Evolutionary conservation across 2,113 vertebrate species (phyloP).

Genomic region (Sapayoa aenigma): DNA sequence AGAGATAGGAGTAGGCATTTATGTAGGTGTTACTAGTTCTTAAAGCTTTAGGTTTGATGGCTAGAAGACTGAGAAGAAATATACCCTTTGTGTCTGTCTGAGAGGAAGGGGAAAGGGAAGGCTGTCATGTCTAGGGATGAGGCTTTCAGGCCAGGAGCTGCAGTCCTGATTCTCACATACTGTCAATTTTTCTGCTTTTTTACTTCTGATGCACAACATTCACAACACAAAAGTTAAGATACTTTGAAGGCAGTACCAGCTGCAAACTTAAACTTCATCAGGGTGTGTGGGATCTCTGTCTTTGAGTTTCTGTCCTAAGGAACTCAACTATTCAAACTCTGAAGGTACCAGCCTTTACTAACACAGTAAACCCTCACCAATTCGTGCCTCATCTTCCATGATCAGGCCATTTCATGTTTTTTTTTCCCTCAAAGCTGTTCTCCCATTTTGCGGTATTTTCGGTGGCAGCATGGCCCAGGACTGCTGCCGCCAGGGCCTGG

Average conservation of each 20-base stretch:
- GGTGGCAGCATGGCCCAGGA: too few relatives aligned
- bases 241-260: background rate
- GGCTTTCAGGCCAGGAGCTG: background rate
- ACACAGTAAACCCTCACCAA: too few relatives aligned
- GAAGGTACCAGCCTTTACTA: background rate
- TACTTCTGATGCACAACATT: background rate
- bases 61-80: background rate
- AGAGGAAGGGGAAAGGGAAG: background rate
- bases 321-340: background rate
- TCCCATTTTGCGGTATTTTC: too few relatives aligned
- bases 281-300: accelerated
- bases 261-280: background rate
- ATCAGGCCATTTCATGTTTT: too few relatives aligned
- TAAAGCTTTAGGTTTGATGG: background rate
- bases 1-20: background rate
- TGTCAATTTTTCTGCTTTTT: background rate
- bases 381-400: too few relatives aligned
- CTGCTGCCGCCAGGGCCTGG: too few relatives aligned
- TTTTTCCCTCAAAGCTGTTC: too few relatives aligned
- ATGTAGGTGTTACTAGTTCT: background rate
- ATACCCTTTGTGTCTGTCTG: accelerated
- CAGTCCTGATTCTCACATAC: background rate
- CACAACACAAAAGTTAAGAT: background rate
- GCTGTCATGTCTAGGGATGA: background rate
- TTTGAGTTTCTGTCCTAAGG: background rate